Percentiles rank a stretch among this genome's conserved stretches.
phyloP scores from a whole-genome alignment of 1,140 invertebrate genomes.

The Drosophila insularis region DNA sequence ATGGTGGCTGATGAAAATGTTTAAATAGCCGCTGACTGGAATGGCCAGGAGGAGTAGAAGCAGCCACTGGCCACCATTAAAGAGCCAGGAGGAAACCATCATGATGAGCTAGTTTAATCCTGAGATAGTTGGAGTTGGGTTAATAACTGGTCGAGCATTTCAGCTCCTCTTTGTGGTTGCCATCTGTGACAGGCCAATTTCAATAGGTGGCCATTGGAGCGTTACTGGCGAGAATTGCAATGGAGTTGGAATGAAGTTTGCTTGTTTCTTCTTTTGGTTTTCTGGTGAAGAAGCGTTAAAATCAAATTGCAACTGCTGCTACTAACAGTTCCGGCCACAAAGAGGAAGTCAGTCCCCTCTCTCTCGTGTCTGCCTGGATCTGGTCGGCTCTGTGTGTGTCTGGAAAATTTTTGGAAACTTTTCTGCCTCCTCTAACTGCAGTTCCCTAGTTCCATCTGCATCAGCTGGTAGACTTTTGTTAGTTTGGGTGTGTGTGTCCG shows the following conservation, averaged over 20 bases:
- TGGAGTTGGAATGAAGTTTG: slow-evolving; percentile 16
- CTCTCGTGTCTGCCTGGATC: too few species aligned
- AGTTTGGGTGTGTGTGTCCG: slow-evolving; percentile 18
- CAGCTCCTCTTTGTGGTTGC: slow-evolving; percentile 17
- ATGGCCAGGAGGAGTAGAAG: slow-evolving; percentile 37
- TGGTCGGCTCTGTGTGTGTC: slow-evolving; percentile 34
- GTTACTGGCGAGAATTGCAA: slow-evolving; percentile 27
- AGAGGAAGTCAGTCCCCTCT: neutral
- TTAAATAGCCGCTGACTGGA: slow-evolving; percentile 85
- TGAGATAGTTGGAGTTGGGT: slow-evolving; percentile 21
- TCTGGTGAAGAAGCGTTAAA: slow-evolving; percentile 54
- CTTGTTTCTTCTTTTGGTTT: slow-evolving; percentile 28
- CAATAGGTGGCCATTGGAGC: slow-evolving; percentile 53
- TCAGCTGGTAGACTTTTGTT: slow-evolving; percentile 47
- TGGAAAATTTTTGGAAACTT: slow-evolving; percentile 64
- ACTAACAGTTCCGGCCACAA: slow-evolving; percentile 55
- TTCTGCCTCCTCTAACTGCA: slow-evolving; percentile 32
- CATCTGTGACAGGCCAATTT: slow-evolving; percentile 50
- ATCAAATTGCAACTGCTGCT: slow-evolving; percentile 67
- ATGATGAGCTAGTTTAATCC: slow-evolving; percentile 14
- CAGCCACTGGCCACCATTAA: slow-evolving; percentile 27
- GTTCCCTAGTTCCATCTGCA: slow-evolving; percentile 60
- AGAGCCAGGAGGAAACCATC: slow-evolving; percentile 12
- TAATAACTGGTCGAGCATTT: slow-evolving; percentile 62
- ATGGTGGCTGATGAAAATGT: slow-evolving; percentile 89